Evolutionary conservation across 2,797 vertebrate species (phyloP), one percentile per base, ranked within the genome.

Genomic region (Poeciliopsis paucimaculata): DNA sequence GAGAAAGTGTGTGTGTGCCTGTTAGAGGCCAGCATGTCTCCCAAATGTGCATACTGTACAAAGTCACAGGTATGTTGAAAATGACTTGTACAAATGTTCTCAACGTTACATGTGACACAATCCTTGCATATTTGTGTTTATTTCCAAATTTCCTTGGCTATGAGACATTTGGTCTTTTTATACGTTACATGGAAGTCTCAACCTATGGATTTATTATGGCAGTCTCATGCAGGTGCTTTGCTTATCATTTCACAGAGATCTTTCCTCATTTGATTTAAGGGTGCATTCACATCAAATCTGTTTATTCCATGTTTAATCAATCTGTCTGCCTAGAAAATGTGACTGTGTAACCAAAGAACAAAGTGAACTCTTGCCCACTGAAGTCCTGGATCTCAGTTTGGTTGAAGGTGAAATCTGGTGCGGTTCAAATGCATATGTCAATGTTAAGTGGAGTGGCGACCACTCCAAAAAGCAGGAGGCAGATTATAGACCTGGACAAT

Each of bases 11-110:
- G 75, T 34, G 76, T 53, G 72, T 80, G 77, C 60, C n/a, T 79
- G 49, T 70, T 43, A 68, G 76, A 82, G 55, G 64, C 78, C 74
- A 80, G 64, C 75, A 76, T 76, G 84, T 84, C 83, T 76, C 75
- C 87, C 78, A 82, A 72, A 73, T 73, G 81, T 74, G 28, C 46
- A 77, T 76, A 64, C 60, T 34, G 31, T 64, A 80, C 76, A 80
- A 74, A 81, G 64, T 77, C 68, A 77, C 62, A 74, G 60, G 84
- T 83, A 84, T 76, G 82, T 80, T 86, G 57, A 77, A 71, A 77
- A 76, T 82, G 68, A 51, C 80, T 53, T 79, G 77, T 80, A 41
- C 73, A 82, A 71, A 72, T 68, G 77, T 43, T 76, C 49, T 23
- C 39, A 43, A 28, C 7, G 26, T 62, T 60, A 78, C 73, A 68